Evolutionary conservation across 2,797 vertebrate species (phyloP).

Genomic region (Myotis planiceps): DNA sequence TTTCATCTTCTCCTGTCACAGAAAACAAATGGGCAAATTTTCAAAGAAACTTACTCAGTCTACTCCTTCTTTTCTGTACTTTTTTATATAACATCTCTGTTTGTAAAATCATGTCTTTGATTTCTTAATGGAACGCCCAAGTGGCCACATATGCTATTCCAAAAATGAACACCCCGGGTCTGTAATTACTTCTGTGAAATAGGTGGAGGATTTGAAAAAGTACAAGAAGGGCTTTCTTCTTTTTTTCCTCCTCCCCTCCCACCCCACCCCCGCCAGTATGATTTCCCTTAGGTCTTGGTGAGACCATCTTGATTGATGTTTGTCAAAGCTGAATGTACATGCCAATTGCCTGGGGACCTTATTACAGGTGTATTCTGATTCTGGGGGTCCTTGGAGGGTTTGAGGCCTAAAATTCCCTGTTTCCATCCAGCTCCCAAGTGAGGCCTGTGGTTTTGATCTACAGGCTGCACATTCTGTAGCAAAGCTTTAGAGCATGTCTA

Average conservation of each 20-base stretch:
- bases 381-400: not conserved
- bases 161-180: not conserved
- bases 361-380: not conserved
- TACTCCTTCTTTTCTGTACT: not conserved
- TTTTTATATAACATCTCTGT: not conserved
- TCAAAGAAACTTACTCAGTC: not conserved
- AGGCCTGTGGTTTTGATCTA: not conserved
- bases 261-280: fast-evolving
- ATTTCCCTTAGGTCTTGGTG: not conserved
- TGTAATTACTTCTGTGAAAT: not conserved
- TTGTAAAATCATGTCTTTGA: not conserved
- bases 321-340: not conserved
- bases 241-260: fast-evolving
- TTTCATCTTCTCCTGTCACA: slow-evolving; percentile 38
- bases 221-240: not conserved
- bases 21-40: slow-evolving; percentile 46
- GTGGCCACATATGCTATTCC: not conserved
- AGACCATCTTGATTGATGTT: not conserved
- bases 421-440: not conserved
- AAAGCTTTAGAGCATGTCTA: too few relatives aligned
- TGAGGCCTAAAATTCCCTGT: not conserved
- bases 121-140: not conserved
- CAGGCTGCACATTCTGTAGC: not conserved
- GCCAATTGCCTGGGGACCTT: not conserved
- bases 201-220: not conserved